phyloP scores from a whole-genome alignment of 2,888 invertebrate genomes.

The Ichneumon xanthorius region DNA sequence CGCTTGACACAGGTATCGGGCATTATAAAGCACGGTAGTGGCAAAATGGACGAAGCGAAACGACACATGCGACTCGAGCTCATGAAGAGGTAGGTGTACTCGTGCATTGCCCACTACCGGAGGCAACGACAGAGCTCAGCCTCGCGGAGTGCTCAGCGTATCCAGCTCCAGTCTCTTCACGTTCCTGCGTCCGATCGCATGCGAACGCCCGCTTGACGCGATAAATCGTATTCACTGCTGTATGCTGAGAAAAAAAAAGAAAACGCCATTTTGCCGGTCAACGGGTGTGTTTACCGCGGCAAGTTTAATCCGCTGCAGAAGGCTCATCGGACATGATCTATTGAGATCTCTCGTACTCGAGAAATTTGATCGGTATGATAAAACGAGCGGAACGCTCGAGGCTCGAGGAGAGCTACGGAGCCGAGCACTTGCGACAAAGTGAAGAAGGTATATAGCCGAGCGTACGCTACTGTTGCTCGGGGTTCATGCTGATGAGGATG shows the following conservation, averaged over 20 bases:
- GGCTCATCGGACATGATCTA: not conserved
- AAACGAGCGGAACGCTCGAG: not conserved
- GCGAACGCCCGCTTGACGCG: not conserved
- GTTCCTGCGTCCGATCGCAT: slow-evolving; percentile 42
- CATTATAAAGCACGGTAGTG: slow-evolving; percentile 7
- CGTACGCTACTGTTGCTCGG: slow-evolving; percentile 68
- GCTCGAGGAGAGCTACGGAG: slow-evolving; percentile 6
- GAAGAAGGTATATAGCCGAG: slow-evolving; percentile 40
- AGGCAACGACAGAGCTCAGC: not conserved
- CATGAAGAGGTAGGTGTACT: slow-evolving; percentile 42
- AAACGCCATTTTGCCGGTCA: not conserved
- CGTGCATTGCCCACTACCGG: slow-evolving; percentile 12
- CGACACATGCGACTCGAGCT: slow-evolving; percentile 75
- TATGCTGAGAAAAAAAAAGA: not conserved
- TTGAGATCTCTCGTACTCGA: not conserved
- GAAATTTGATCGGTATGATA: slow-evolving; percentile 1
- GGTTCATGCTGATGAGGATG: slow-evolving; percentile 64
- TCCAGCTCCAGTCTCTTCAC: slow-evolving; percentile 49
- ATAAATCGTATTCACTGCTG: not conserved
- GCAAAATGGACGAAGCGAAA: slow-evolving; percentile 60
- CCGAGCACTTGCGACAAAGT: slow-evolving; percentile 57
- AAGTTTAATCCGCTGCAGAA: not conserved
- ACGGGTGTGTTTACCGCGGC: not conserved
- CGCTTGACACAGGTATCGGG: slow-evolving; percentile 9
- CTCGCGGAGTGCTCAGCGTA: slow-evolving; percentile 9